Percentiles rank a stretch among this genome's conserved stretches.
Conservation (phyloP, 2,888 invertebrate species). For the Apamea epomidion region DNA sequence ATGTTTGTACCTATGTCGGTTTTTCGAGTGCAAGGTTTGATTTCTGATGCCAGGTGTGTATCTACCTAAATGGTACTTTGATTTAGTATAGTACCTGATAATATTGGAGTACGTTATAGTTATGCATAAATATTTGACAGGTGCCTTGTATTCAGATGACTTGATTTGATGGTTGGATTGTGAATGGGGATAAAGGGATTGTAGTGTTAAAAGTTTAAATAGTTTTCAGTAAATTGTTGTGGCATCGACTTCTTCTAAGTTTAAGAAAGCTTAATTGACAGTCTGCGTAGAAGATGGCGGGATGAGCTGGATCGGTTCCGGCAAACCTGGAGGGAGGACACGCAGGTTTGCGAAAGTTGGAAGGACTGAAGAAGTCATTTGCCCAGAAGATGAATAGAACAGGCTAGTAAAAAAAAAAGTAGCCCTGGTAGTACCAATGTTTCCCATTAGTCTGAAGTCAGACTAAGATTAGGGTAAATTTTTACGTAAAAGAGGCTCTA, state of each 20-base stretch:
- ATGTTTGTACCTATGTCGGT: slow-evolving; percentile 1
- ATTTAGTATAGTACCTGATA: neutral
- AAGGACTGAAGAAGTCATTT: no score
- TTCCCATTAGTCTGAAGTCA: no score
- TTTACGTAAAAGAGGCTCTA: no score
- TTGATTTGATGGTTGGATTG: neutral
- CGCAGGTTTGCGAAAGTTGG: no score
- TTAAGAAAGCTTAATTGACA: neutral
- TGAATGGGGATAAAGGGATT: neutral
- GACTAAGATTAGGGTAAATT: no score
- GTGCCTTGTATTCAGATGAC: neutral
- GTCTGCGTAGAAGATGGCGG: no score
- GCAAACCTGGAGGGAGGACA: no score
- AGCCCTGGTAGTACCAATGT: no score
- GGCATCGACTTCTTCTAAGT: neutral
- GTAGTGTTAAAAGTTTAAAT: neutral
- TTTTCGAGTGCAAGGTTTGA: slow-evolving; percentile 7
- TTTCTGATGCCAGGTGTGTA: slow-evolving; percentile 34
- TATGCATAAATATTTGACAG: slow-evolving; percentile 21
- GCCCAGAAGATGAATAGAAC: no score
- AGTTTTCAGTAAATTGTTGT: neutral
- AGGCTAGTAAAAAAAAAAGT: no score
- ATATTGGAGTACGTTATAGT: neutral
- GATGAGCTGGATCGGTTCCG: no score
- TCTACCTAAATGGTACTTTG: neutral